Base-by-base conservation (phyloP, 53 echinoderm and acorn worm genomes). In the Paracentrotus lividus region DNA sequence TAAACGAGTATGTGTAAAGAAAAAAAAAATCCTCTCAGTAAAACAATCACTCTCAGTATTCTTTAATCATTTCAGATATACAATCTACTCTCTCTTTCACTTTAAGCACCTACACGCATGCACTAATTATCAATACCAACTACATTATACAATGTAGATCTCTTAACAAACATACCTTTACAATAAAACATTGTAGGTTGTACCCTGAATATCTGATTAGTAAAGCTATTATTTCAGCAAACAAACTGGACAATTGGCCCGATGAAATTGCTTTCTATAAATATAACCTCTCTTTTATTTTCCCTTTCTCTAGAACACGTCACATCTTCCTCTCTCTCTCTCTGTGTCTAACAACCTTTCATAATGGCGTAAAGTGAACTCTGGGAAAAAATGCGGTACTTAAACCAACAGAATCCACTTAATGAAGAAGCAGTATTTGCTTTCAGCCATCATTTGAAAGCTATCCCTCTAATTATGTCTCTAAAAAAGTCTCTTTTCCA, bases 181-280 rank as follows among this genome's bases (percentile, higher is more conserved):
- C 60, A 60, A 76, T 76, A 36, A 24, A 12, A 36, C 77, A 18
- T 36, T 60, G n/a, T n/a, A 14, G 23, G 14, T 8, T 7, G n/a
- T 24, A 60, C 60, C 8, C 24, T 60, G n/a, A 60, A 60, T 60
- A 60, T 31, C 65, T 65, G 33, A 43, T 45, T 78, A 78, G 42
- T 9, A 44, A 45, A 78, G 42, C 81, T 78, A 78, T 78, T 78
- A 42, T 45, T 42, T 78, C 81, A 34, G 66, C 66, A 66, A 66
- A 66, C 66, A 66, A 33, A 24, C 21, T 20, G 27, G 31, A 65
- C 31, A 65, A 66, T 66, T 29, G 66, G 32, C 8, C 32, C 1
- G 31, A 66, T 66, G 66, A 32, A 66, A 33, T 66, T 66, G 66
- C 66, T 24, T 4, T 32, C 32, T n/a, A n/a, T n/a, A n/a, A n/a